A percentile compares a stretch with the other conserved stretches of the same genome.
These are phyloP conservation scores for Melanerpes formicivorus DNA, from an alignment of 2,113 vertebrate species.

Conservation along the genomic window DNA sequence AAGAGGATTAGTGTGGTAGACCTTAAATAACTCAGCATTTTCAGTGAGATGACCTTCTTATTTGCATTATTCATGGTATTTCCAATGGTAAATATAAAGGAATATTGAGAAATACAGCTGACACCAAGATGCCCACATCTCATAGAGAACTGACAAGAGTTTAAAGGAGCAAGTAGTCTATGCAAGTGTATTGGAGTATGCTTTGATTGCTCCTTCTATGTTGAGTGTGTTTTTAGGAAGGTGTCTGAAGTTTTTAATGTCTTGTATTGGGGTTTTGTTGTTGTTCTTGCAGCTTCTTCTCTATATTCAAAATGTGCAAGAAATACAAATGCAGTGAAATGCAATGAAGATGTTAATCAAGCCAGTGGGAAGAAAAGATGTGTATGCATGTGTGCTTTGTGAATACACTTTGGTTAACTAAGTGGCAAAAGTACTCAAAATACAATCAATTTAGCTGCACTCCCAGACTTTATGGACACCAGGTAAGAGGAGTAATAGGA, in stretches of 20 bases:
- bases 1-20: not conserved
- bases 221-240: not conserved
- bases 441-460: not conserved
- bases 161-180: not conserved
- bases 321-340: not conserved
- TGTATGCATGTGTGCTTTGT: not conserved
- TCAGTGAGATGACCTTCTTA: slow-evolving; percentile 30
- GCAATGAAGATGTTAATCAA: not conserved
- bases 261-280: not conserved
- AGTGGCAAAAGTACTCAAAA: not conserved
- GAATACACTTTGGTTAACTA: not conserved
- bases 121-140: not conserved
- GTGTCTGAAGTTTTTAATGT: not conserved
- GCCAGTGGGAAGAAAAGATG: not conserved
- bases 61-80: slow-evolving; percentile 52
- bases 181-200: not conserved
- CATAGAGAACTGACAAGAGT: not conserved
- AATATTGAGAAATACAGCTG: not conserved
- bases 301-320: not conserved
- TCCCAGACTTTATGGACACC: not conserved
- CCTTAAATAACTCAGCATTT: slow-evolving; percentile 37
- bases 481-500: not conserved
- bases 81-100: slow-evolving; percentile 7
- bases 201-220: not conserved
- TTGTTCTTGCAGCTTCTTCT: not conserved